Evolutionary conservation across 1,140 invertebrate genomes (phyloP).

Genomic region (Zophobas atratus): DNA sequence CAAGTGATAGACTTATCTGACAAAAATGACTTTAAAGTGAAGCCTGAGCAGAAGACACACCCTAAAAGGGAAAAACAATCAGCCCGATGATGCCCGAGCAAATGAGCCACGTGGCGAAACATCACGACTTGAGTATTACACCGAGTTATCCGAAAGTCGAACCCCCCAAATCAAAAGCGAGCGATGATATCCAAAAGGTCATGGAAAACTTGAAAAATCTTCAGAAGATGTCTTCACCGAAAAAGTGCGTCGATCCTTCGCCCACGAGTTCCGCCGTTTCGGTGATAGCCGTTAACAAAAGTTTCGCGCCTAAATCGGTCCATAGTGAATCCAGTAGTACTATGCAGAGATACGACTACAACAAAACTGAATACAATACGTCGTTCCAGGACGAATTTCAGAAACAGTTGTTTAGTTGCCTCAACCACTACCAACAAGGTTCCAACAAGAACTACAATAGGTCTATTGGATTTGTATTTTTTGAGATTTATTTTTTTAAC

Average conservation of each 20-base stretch:
- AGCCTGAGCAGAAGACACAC: constrained; percentile 4
- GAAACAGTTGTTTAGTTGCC: constrained; percentile 63
- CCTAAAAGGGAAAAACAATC: constrained; percentile 17
- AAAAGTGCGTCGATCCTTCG: constrained; percentile 52
- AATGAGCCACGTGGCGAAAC: constrained; percentile 24
- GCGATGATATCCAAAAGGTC: constrained; percentile 64
- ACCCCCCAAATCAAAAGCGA: constrained; percentile 37
- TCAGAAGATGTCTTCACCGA: constrained; percentile 62
- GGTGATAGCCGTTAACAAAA: constrained; percentile 66
- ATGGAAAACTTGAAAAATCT: constrained; percentile 65
- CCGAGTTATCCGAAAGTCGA: constrained; percentile 36
- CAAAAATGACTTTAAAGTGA: constrained; percentile 29
- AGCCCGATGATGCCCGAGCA: constrained; percentile 20
- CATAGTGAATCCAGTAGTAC: constrained; percentile 43
- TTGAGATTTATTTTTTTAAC: constrained; percentile 49
- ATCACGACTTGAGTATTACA: constrained; percentile 40
- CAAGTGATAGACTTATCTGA: constrained; percentile 62
- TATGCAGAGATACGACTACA: constrained; percentile 41
- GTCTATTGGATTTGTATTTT: constrained; percentile 59
- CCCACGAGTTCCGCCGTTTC: constrained; percentile 61
- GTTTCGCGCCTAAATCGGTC: constrained; percentile 57
- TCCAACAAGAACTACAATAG: constrained; percentile 55
- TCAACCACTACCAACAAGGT: constrained; percentile 50
- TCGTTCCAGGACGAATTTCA: constrained; percentile 66
- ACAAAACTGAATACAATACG: constrained; percentile 44